Conservation (phyloP, 2,888 invertebrate species). For the Oscheius onirici region DNA sequence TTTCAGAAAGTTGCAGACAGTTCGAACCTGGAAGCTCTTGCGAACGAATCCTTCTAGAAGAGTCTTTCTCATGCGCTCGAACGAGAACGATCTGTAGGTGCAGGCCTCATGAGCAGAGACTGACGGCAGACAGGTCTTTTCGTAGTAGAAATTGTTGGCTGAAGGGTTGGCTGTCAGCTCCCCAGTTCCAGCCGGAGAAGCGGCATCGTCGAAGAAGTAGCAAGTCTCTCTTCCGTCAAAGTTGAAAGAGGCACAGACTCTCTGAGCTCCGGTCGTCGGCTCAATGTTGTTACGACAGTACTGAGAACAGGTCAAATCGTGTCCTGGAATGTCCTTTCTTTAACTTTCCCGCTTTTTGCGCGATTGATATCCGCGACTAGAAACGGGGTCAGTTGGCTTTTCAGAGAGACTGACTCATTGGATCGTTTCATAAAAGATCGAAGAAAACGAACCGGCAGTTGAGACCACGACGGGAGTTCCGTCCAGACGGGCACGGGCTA, state of each 20-base stretch:
- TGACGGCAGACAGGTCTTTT: conserved; percentile 72
- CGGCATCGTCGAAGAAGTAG: conserved; percentile 72
- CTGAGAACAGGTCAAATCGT: conserved; percentile 71
- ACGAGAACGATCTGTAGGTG: conserved; percentile 72
- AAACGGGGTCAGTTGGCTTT: too few relatives aligned
- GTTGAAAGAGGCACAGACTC: conserved; percentile 71
- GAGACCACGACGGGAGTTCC: conserved; percentile 71
- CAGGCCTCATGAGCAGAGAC: conserved; percentile 71
- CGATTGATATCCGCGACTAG: too few relatives aligned
- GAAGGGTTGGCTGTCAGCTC: conserved; percentile 71
- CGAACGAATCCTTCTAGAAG: conserved; percentile 74
- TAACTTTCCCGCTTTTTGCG: too few relatives aligned
- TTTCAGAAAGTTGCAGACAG: not conserved
- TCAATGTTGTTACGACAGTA: conserved; percentile 72
- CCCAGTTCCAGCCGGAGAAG: conserved; percentile 67
- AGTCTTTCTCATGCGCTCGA: conserved; percentile 75
- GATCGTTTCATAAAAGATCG: too few relatives aligned
- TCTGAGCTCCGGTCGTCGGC: conserved; percentile 71
- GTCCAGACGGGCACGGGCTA: conserved; percentile 69
- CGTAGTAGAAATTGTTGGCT: conserved; percentile 72
- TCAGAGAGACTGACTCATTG: not conserved
- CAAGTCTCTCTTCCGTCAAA: conserved; percentile 72
- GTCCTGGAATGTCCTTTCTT: conserved; percentile 42
- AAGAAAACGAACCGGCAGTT: conserved; percentile 62
- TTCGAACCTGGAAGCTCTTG: conserved; percentile 71